Evolutionary conservation across 2,888 invertebrate genomes (phyloP).

Genomic region (Carterocephalus palaemon): DNA sequence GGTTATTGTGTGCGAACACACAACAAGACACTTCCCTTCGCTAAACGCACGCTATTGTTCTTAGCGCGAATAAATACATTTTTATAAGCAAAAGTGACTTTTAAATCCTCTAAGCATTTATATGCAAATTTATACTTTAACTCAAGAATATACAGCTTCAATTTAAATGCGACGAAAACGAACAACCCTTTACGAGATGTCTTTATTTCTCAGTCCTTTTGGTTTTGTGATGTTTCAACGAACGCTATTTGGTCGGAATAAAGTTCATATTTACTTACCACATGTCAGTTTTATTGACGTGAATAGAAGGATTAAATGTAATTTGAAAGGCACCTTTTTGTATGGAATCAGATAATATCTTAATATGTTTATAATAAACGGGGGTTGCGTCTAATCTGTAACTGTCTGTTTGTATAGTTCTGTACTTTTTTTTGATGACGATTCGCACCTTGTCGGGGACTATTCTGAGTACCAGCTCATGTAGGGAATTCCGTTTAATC

Average conservation of each 20-base stretch:
- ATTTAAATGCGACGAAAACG: slow-evolving; percentile 8
- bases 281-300: slow-evolving; percentile 35
- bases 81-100: slow-evolving; percentile 56
- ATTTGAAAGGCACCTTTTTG: slow-evolving; percentile 62
- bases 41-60: slow-evolving; percentile 57
- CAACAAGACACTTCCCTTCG: slow-evolving; percentile 60
- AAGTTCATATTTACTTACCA: slow-evolving; percentile 36
- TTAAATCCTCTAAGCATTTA: slow-evolving; percentile 38
- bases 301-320: slow-evolving; percentile 64
- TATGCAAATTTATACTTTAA: slow-evolving; percentile 11
- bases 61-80: slow-evolving; percentile 56
- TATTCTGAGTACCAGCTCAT: no score
- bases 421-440: slow-evolving; percentile 50
- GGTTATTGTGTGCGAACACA: slow-evolving; percentile 25
- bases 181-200: slow-evolving; percentile 37
- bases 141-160: slow-evolving; percentile 30
- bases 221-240: slow-evolving; percentile 17
- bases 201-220: slow-evolving; percentile 35
- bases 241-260: slow-evolving; percentile 13
- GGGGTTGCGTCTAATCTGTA: slow-evolving; percentile 72
- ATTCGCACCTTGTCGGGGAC: slow-evolving; percentile 64
- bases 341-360: slow-evolving; percentile 61
- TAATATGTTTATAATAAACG: slow-evolving; percentile 72
- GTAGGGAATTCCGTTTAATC: no score
- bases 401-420: slow-evolving; percentile 60